Evolutionary conservation across 2,113 vertebrate species (phyloP), one percentile per base, ranked within the genome.

Genomic region (Myiagra hebetior): DNA sequence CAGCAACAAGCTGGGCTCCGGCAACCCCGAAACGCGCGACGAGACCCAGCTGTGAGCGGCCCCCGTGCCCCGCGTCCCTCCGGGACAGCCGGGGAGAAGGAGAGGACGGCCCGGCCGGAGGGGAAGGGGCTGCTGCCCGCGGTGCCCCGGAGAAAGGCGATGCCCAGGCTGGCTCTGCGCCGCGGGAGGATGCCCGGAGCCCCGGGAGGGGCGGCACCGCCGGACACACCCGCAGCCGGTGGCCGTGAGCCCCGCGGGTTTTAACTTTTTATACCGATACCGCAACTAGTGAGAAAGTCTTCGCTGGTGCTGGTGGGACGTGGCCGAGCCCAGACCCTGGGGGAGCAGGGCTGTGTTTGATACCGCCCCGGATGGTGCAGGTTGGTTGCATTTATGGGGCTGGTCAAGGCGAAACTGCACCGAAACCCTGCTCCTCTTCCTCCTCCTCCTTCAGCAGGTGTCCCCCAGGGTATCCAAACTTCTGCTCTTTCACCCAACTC

Each of bases 41-140:
- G 99, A 99, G 97, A 99, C 99, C 3, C 98, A 98, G 88, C 98
- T 98, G 68, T 98, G 97, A 98, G 95, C 33, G 1, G 6, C 52
- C 4, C 13, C 42, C 7, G 2, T 1, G 10, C 33, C n/a, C 86
- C 27, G 2, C 2, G 5, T 6, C 49, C 57, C 77, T 5, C 41
- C 9, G 3, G 42, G 44, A 19, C 72, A 3, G 57, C n/a, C 18
- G 10, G 23, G 41, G 30, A 37, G n/a, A 23, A 6, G 62, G 56
- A 13, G 23, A 81, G 73, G 9, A 15, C 0, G 24, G 85, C 23
- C 20, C 49, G 1, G 93, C 52, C 28, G 1, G 37, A 10, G 57
- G 33, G 82, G 50, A 28, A 55, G 81, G 91, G 26, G 56, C n/a
- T 10, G 74, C 83, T 9, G 2, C 73, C 89, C 12, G 1, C 4